Base-by-base conservation (phyloP, 1,140 invertebrate species). In the Musca domestica region DNA sequence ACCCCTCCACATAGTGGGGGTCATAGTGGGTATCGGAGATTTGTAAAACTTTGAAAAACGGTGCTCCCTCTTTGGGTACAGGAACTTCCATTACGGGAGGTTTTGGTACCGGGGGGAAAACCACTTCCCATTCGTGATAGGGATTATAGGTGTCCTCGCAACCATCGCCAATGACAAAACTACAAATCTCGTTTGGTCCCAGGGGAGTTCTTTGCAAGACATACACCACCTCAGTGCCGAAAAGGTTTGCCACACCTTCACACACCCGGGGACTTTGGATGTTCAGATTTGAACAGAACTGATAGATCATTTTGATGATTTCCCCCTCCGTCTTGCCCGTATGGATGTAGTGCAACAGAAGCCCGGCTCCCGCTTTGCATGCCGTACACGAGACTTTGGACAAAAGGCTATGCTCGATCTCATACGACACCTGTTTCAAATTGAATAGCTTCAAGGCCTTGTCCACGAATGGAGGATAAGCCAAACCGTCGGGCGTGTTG, bases 1-100 rank as follows among this genome's bases (percentile, higher is more conserved):
- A 88, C 64, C 86, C 95, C 85, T 95, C 93, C 67, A 90, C 89
- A 74, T 98, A 97, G 74, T 95, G 92, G 0, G 93, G 93, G 84
- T 98, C 95, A 75, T 92, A 95, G 80, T 96, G 95, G 0, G 94
- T 96, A 78, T 96, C 95, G 0, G 94, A 95, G 58, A 98, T 88
- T 74, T 98, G 95, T 5, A 98, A 84, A 5, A 97, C 94, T 86
- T 95, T 95, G 74, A 95, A 92, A 19, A 88, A 90, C 1, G 92
- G 91, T 0, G 89, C 89, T 51, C 85, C 88, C 65, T 88, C 83
- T 76, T 89, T 84, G 2, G 93, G 92, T 19, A 91, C 83, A 19
- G 88, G 85, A 10, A 89, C 83, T 66, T 87, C 84, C 49, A 84
- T 82, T 0, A 86, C 81, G 0, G 76, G 78, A 14, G 78, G 94